Conservation (phyloP, 2,888 invertebrate genomes). For the Andrena bucephala region DNA sequence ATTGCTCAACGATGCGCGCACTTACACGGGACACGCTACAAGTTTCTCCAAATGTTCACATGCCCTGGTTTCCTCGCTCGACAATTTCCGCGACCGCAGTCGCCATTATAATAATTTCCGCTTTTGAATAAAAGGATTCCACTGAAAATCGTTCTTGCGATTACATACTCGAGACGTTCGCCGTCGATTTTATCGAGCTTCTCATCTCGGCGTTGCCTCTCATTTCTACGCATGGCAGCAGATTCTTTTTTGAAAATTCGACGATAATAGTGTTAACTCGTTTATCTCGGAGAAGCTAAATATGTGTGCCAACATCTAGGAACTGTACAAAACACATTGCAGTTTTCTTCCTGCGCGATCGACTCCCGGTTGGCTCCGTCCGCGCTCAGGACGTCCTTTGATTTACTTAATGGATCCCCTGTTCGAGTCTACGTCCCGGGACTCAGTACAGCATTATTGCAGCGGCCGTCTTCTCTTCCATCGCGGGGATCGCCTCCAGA, state of each 20-base stretch:
- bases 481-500: conserved; percentile 88
- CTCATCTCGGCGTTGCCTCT: not conserved
- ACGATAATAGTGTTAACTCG: not conserved
- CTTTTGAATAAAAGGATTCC: too few relatives aligned
- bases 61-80: conserved; percentile 14
- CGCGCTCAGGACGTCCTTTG: conserved; percentile 18
- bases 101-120: too few relatives aligned
- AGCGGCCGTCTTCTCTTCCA: conserved; percentile 92
- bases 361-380: conserved; percentile 10
- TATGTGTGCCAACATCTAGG: conserved; percentile 47
- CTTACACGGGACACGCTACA: not conserved
- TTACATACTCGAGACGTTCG: not conserved
- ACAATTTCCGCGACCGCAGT: not conserved
- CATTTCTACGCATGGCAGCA: not conserved
- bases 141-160: not conserved
- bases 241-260: not conserved
- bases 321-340: conserved; percentile 51
- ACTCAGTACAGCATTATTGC: conserved; percentile 92
- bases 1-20: conserved; percentile 8
- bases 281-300: conserved; percentile 2
- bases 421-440: conserved; percentile 19
- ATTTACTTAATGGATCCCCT: conserved; percentile 40
- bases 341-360: conserved; percentile 27
- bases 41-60: conserved; percentile 7
- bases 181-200: conserved; percentile 9